Percentiles rank a stretch among this genome's conserved stretches.
These are phyloP conservation scores for Nansenia antarctica DNA, from an alignment of 2,113 vertebrate species.

Conservation along the genomic window DNA sequence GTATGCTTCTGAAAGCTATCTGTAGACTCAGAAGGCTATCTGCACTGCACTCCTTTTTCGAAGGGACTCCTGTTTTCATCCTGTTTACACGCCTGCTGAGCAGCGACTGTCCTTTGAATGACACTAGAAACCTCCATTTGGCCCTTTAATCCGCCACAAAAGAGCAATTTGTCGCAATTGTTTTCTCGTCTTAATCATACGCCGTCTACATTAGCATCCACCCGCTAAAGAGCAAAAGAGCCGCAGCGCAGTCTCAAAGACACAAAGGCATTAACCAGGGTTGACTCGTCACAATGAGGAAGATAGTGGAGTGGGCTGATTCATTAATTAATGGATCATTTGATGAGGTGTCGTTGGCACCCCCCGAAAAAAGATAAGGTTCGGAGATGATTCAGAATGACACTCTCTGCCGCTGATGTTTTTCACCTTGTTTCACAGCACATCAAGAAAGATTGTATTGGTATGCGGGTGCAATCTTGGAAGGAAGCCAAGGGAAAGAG, in stretches of 20 bases:
- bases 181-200: constrained; percentile 20
- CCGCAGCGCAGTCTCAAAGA: neutral
- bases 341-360: neutral
- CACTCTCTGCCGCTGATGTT: constrained; percentile 19
- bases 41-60: constrained; percentile 1
- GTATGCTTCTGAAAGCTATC: neutral
- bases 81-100: neutral
- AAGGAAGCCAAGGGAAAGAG: constrained; percentile 20
- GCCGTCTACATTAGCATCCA: constrained; percentile 12
- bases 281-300: constrained; percentile 10
- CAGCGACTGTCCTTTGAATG: constrained; percentile 4
- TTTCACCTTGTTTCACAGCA: constrained; percentile 17
- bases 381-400: neutral
- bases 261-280: constrained; percentile 11
- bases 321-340: no score
- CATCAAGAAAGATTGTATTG: constrained; percentile 12
- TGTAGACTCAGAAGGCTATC: no score
- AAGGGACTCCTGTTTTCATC: neutral
- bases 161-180: neutral
- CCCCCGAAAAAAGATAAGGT: neutral
- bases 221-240: neutral
- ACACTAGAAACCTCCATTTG: neutral
- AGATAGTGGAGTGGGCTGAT: constrained; percentile 8
- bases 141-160: constrained; percentile 10
- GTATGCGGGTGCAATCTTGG: constrained; percentile 22